Base-by-base conservation (phyloP, 2,888 invertebrate species). In the Idaea straminata region DNA sequence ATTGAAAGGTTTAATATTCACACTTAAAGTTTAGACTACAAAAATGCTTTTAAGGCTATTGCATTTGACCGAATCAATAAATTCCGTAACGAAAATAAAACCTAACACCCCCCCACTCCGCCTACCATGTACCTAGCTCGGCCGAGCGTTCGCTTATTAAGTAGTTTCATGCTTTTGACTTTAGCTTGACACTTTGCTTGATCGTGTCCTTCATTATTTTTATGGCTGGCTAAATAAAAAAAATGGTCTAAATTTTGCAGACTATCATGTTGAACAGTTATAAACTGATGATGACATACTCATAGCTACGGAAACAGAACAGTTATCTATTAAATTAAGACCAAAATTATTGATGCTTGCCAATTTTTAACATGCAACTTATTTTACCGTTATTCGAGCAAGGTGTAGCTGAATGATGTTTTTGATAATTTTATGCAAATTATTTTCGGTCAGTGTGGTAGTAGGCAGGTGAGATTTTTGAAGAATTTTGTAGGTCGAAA, bases 321-420 rank as follows among this genome's bases (percentile, higher is more conserved):
- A 69, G 73, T 70, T 71, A 73, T 63, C 70, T 63, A 71, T 70
- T 64, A 74, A 69, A 72, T 70, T 71, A 72, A 73, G 67, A 71
- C 65, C 63, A 15, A 63, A 72, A 73, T 72, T 73, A 70, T 73
- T 68, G 66, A 73, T 72, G 70, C 71, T 65, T 60, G 69, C 65
- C 67, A 66, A 71, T 67, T 72, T 66, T 66, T 61, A 68, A 74
- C 73, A 72, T 74, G 72, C 73, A 64, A 72, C 68, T 71, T 65
- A 66, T 62, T 65, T 36, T 59, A 69, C 74, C 73, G 73, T 67
- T 72, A 70, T 15, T 62, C 62, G 25, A 57, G 61, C 59, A 67
- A 58, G 64, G 66, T 69, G 67, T 69, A 62, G 38, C 70, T 38
- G 68, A 67, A 64, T 59, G 47, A 64, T 57, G 64, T 65, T 47